These are phyloP conservation scores for Dicrostonyx torquatus DNA, from an alignment of 2,797 vertebrate genomes.

Conservation along the genomic window DNA sequence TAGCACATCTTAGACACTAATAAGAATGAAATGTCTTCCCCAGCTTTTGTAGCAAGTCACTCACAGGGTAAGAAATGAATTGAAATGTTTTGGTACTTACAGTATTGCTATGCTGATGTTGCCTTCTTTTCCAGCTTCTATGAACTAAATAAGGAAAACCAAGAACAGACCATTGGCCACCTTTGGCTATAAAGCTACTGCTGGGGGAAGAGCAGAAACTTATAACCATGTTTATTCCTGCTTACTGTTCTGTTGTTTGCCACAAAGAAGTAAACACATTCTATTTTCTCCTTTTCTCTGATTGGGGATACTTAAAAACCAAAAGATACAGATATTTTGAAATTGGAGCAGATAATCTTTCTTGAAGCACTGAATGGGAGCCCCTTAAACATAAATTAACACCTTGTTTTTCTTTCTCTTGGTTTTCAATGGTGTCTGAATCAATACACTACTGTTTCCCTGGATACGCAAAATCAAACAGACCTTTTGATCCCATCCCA, in stretches of 20 bases:
- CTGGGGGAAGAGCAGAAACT: background rate
- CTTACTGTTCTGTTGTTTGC: slow-evolving; percentile 11
- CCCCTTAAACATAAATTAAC: slow-evolving; percentile 78
- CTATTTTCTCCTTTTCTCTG: slow-evolving; percentile 62
- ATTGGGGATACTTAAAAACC: slow-evolving; percentile 68
- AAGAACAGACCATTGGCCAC: background rate
- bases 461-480: slow-evolving; percentile 81
- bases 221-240: background rate
- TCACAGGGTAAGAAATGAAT: slow-evolving; percentile 6
- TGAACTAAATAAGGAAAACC: slow-evolving; percentile 58
- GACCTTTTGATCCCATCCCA: slow-evolving; percentile 80
- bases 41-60: slow-evolving; percentile 15
- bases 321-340: slow-evolving; percentile 75
- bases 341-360: slow-evolving; percentile 67
- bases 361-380: slow-evolving; percentile 39
- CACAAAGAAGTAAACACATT: slow-evolving; percentile 60
- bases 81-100: background rate
- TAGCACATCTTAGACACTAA: background rate
- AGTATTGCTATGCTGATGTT: background rate
- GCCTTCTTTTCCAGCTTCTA: slow-evolving; percentile 4
- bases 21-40: slow-evolving; percentile 45
- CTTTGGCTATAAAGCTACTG: background rate
- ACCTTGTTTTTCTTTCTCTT: slow-evolving; percentile 81
- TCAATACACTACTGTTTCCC: slow-evolving; percentile 81
- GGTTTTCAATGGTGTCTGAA: slow-evolving; percentile 83